Base-by-base conservation (phyloP, 2,797 vertebrate genomes). In the Bradypodion pumilum region DNA sequence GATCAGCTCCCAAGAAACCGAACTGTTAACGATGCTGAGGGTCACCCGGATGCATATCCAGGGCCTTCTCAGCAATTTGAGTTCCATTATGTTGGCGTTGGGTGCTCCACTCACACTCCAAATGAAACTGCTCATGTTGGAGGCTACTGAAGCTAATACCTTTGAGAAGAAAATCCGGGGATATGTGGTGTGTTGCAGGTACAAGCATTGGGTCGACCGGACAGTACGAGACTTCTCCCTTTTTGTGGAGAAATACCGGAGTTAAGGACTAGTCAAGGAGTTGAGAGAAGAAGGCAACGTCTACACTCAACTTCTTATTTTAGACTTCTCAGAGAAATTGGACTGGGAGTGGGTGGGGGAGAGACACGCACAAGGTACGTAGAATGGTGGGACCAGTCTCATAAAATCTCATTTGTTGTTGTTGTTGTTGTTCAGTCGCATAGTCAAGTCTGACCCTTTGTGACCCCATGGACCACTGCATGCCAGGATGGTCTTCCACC, bases 151-250 rank as follows among this genome's bases (percentile, higher is more conserved):
- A 60, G 88, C 88, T 7, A 89, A 82, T 0, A 85, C 75, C 63
- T 95, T 95, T 5, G 81, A 94, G 69, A 95, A 86, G 88, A 95
- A 95, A 83, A 88, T 93, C 32, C 84, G 91, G 37, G 95, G 94
- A 10, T 95, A 94, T 2, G 79, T 95, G 10, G 92, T 95, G 32
- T 93, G 92, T 85, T 66, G 87, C 21, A 93, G 92, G 63, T 94
- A 93, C 27, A 85, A 70, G 5, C 88, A 91, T 78, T 95, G 95
- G 95, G 86, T 93, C 2, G 92, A 90, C 23, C 29, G 90, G 69
- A 88, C 92, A 5, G 91, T 93, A 62, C 89, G 87, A 46, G 94
- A 95, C 85, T 87, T 95, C 86, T 80, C 87, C 44, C 77, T 94
- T 52, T 91, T 95, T n/a, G 91, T 85, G 74, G 83, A 84, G 44